A percentile compares a stretch with the other conserved stretches of the same genome.
These are phyloP conservation scores for Macroteleia sp. DNA, from an alignment of 2,888 invertebrate genomes.

Conservation along the genomic window DNA sequence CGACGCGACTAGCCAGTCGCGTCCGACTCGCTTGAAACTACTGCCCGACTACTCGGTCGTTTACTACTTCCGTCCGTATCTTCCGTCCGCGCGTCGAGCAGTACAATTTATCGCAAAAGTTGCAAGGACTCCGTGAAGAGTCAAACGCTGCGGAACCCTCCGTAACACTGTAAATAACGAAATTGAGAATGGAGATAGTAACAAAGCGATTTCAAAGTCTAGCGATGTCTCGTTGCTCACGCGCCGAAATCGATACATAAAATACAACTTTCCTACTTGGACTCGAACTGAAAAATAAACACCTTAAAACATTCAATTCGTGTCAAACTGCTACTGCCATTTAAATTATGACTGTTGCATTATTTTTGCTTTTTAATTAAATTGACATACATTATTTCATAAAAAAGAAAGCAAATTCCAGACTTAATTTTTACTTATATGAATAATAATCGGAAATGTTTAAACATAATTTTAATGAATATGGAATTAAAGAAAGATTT, in stretches of 20 bases:
- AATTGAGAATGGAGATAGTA: conserved; percentile 55
- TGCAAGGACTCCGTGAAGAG: conserved; percentile 46
- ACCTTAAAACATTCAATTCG: conserved; percentile 34
- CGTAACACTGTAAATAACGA: conserved; percentile 58
- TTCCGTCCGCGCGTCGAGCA: conserved; percentile 49
- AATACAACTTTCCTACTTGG: conserved; percentile 39
- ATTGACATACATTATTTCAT: too few relatives aligned
- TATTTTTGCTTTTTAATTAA: too few relatives aligned
- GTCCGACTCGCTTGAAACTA: too few relatives aligned
- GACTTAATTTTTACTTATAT: too few relatives aligned
- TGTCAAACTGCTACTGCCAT: conserved; percentile 23
- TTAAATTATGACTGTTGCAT: conserved; percentile 33
- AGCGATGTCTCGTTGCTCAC: conserved; percentile 27
- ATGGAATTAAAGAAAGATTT: too few relatives aligned
- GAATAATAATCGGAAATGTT: too few relatives aligned
- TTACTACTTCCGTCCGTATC: conserved; percentile 57
- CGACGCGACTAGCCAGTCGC: background rate
- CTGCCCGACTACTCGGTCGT: conserved; percentile 39
- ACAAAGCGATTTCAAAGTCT: conserved; percentile 53
- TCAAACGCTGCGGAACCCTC: conserved; percentile 58
- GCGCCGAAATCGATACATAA: conserved; percentile 53
- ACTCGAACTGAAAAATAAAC: conserved; percentile 39
- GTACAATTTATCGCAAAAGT: conserved; percentile 56
- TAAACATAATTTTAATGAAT: too few relatives aligned
- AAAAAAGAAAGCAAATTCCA: too few relatives aligned